Evolutionary conservation across 2,888 invertebrate species (phyloP), one percentile per base, ranked within the genome.

Genomic region (Oligia strigilis): DNA sequence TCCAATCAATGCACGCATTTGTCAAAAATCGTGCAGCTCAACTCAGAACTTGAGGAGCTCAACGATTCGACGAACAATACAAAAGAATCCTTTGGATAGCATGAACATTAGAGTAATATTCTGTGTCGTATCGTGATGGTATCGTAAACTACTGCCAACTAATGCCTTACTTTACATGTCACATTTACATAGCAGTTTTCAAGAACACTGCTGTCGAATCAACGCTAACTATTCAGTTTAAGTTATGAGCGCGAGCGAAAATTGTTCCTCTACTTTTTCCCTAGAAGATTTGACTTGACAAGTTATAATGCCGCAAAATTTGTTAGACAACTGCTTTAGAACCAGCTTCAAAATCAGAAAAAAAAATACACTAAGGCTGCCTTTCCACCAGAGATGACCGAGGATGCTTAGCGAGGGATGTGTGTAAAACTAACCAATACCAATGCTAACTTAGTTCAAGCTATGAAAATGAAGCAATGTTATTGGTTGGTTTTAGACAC

Each of bases 101-200:
- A 64, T 77, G 72, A 67, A 75, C 84, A 81, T 86, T 78, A 84
- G 55, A 73, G 80, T 64, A 29, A 84, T 85, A 75, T 82, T 85
- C 73, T 77, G 29, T 72, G 75, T 80, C 76, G 75, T 86, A 77
- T 86, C 75, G 73, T 62, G 81, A 82, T 80, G 58, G 72, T 81
- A 78, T 87, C 84, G 80, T 75, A 64, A 69, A 76, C 77, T 80
- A 78, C 62, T 67, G 78, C 80, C 84, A 81, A 80, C 89, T 89
- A 90, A 92, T 89, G 86, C 89, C 93, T 94, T 93, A 93, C 94
- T 95, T 96, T 95, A 94, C 95, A 95, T 95, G 94, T 94, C 93
- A 94, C 93, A 95, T 96, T 96, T 95, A 93, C 94, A 94, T 95
- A 94, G 93, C 92, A 93, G 90, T 95, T 95, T 94, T 94, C 91